Percentiles rank a stretch among this genome's conserved stretches.
These are phyloP conservation scores for Augochlora pura DNA, from an alignment of 1,140 invertebrate species.

Conservation along the genomic window DNA sequence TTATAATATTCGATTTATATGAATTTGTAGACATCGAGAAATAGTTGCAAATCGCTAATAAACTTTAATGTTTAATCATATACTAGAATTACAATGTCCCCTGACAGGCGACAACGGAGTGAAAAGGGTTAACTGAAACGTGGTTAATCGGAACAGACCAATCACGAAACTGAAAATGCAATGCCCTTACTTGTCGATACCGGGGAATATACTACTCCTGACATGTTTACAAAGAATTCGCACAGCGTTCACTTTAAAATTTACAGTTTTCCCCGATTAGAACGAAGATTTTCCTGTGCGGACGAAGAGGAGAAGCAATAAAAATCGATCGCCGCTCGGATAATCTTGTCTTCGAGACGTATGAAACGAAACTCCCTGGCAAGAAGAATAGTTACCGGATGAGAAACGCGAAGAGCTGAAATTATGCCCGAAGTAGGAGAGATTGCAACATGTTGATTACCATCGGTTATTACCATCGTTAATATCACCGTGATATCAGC, in stretches of 20 bases:
- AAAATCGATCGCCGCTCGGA: too few species aligned
- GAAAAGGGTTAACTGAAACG: too few species aligned
- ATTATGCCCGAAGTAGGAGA: constrained; percentile 7
- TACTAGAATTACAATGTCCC: too few species aligned
- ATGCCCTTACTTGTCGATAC: constrained; percentile 20
- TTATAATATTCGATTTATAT: too few species aligned
- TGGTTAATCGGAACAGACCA: too few species aligned
- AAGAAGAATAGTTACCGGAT: background rate
- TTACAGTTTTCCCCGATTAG: background rate
- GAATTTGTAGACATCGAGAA: too few species aligned
- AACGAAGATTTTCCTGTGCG: background rate
- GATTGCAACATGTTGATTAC: background rate
- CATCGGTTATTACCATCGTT: background rate
- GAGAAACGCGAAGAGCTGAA: background rate
- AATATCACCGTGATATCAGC: background rate
- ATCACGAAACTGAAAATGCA: too few species aligned
- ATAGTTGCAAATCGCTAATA: too few species aligned
- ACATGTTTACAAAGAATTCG: background rate
- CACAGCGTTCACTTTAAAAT: background rate
- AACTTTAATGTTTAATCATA: too few species aligned
- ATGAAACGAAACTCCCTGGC: background rate
- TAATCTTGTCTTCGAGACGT: background rate
- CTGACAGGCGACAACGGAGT: too few species aligned
- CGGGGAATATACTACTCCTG: background rate
- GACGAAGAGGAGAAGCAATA: background rate